phyloP scores from a whole-genome alignment of 1,140 invertebrate genomes.

The Brachionus angularis region DNA sequence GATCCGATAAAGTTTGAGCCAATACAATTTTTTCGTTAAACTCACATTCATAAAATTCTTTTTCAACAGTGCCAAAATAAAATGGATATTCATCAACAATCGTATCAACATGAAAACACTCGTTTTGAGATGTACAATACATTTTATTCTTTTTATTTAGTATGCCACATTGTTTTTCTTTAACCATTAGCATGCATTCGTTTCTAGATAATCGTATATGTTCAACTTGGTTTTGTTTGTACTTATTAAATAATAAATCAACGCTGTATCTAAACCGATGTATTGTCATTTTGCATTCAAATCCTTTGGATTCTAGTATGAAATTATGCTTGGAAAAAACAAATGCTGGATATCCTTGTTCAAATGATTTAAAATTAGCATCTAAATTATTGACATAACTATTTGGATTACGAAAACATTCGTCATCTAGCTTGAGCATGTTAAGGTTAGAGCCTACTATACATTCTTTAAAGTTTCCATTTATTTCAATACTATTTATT shows the following conservation, averaged over 20 bases:
- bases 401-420: neutral
- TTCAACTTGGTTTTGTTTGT: neutral
- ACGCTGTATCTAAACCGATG: neutral
- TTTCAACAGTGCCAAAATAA: too few relatives aligned
- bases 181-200: neutral
- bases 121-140: too few relatives aligned
- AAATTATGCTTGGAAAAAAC: constrained; percentile 16
- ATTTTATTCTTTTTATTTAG: neutral
- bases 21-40: too few relatives aligned
- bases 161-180: neutral
- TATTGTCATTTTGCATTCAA: neutral
- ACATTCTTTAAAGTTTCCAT: neutral
- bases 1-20: too few relatives aligned
- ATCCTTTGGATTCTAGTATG: neutral
- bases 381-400: neutral
- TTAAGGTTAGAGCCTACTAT: neutral
- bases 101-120: too few relatives aligned
- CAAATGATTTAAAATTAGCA: neutral
- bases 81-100: too few relatives aligned
- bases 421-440: neutral
- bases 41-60: too few relatives aligned
- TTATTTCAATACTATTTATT: neutral
- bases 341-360: neutral
- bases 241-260: neutral
- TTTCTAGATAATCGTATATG: neutral